phyloP scores from a whole-genome alignment of 2,113 vertebrate genomes.

The Nycticebus coucang region DNA sequence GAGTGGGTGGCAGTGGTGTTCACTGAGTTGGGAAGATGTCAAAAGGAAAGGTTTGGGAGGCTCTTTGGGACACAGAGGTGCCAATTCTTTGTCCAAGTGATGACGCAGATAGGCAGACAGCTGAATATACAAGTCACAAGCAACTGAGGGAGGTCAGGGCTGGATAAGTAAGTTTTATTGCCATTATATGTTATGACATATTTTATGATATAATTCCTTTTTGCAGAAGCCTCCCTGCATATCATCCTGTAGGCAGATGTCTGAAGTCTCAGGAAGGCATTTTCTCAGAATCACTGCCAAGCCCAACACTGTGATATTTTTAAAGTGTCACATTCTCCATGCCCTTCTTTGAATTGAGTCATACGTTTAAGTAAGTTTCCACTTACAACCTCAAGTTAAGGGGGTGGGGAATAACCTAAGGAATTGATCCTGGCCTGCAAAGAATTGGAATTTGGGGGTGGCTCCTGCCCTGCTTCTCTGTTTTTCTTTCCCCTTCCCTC shows the following conservation, averaged over 20 bases:
- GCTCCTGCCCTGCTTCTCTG: neutral
- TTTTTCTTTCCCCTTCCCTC: neutral
- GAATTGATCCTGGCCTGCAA: neutral
- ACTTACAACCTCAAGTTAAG: neutral
- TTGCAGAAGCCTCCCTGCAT: neutral
- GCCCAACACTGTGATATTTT: constrained; percentile 37
- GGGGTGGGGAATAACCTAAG: neutral
- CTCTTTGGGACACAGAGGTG: neutral
- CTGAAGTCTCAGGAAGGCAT: neutral
- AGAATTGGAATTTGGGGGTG: neutral
- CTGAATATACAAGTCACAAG: accelerated
- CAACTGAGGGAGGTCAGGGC: neutral
- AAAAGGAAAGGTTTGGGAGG: neutral
- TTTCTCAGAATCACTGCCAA: constrained; percentile 41
- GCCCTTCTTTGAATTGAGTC: constrained; percentile 46
- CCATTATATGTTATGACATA: accelerated
- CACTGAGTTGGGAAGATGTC: neutral
- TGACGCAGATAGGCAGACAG: neutral
- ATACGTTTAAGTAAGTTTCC: constrained; percentile 61
- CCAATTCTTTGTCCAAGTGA: neutral
- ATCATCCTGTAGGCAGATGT: neutral
- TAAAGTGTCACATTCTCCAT: constrained; percentile 45
- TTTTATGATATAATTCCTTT: neutral
- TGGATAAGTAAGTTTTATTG: neutral
- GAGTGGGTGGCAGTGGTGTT: neutral